Evolutionary conservation across 2,888 invertebrate species (phyloP), one percentile per base, ranked within the genome.

Genomic region (Marronus borbonicus): DNA sequence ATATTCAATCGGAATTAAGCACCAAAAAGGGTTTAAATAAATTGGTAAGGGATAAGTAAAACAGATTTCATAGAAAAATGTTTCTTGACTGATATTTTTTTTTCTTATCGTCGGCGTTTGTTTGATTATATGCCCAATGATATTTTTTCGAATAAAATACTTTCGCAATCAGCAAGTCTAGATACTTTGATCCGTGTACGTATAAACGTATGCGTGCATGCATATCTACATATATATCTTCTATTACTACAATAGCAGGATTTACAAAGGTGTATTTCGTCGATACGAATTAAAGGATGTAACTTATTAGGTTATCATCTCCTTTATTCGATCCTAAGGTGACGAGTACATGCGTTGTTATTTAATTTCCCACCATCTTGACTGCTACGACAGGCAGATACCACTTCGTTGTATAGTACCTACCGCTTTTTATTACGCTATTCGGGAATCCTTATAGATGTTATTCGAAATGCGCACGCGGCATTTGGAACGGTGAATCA

Each of bases 221-320:
- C 44, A 68, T 20, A n/a, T 17, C 17, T 66, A 17, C 20, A 24
- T 3, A 68, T 28, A 49, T 49, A 10, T 52, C 31, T 12, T 24
- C 17, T 66, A 66, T 31, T 66, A 17, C 60, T 72, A 1, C 58
- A 72, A 55, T 24, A 60, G 10, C 20, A 49, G 20, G 39, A 20
- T 39, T 58, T 20, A 39, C 39, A 44, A 24, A 36, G 72, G 58
- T 44, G 60, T 72, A 72, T 72, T 55, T 12, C 58, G 72, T 39
- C 39, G 12, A 58, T 72, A 58, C 20, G 36, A 58, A 55, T 72
- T 72, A 60, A 1, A 31, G 44, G 58, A 72, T 31, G 28, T 52
- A 24, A 69, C 28, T n/a, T 24, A 69, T 31, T 58, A 20, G 17
- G 50, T 20, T 12, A 58, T 72, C 7, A 36, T 72, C 58, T 39